phyloP scores from a whole-genome alignment of 2,113 vertebrate genomes.

The Tyto alba region DNA sequence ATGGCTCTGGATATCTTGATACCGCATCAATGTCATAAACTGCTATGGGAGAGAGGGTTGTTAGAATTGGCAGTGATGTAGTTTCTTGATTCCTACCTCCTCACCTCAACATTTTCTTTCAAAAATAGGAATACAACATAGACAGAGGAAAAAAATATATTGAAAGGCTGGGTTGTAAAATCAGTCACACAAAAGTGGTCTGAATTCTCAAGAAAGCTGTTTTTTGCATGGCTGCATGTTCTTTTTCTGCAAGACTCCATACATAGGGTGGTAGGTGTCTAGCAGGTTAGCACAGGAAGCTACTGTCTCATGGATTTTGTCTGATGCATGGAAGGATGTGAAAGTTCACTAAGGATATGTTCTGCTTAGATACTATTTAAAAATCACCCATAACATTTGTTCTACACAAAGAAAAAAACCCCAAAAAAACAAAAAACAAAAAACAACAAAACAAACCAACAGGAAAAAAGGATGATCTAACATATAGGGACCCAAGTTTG shows the following conservation, averaged over 20 bases:
- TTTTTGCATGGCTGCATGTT: not conserved
- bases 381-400: not conserved
- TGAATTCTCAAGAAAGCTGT: not conserved
- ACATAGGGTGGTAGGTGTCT: fast-evolving
- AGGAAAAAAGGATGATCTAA: not conserved
- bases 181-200: not conserved
- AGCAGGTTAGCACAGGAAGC: not conserved
- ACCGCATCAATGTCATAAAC: not conserved
- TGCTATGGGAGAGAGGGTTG: not conserved
- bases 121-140: not conserved
- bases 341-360: not conserved
- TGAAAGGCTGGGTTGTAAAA: not conserved
- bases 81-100: not conserved
- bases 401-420: not conserved
- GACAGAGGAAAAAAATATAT: not conserved
- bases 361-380: not conserved
- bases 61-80: not conserved
- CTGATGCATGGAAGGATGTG: not conserved
- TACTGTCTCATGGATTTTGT: not conserved
- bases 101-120: not conserved
- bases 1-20: not conserved
- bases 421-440: not conserved
- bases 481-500: not conserved
- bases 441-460: not conserved
- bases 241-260: not conserved